Evolutionary conservation across 2,113 vertebrate species (phyloP).

Genomic region (Steatornis caripensis): DNA sequence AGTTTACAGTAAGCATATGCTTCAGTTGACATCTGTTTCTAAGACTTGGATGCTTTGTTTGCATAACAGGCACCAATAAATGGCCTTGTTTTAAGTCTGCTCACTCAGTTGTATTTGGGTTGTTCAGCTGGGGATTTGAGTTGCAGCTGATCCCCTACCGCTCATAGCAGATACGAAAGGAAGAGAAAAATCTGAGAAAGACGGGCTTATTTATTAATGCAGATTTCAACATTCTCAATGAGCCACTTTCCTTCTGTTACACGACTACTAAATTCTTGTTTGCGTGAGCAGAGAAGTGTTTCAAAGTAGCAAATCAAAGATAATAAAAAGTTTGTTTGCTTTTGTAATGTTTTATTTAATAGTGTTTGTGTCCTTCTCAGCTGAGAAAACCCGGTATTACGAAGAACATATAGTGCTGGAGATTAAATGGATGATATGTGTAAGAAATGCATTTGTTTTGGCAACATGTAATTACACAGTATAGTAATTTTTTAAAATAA

Average conservation of each 20-base stretch:
- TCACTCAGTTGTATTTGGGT: constrained; percentile 82
- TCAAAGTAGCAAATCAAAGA: constrained; percentile 66
- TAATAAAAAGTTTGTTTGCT: constrained; percentile 2
- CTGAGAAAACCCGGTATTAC: background rate
- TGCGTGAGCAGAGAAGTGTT: constrained; percentile 44
- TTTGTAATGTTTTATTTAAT: constrained; percentile 18
- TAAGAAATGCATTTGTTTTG: constrained; percentile 10
- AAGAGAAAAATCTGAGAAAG: constrained; percentile 66
- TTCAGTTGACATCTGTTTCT: constrained; percentile 83
- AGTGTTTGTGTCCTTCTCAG: background rate
- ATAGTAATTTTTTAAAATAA: background rate
- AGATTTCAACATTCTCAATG: constrained; percentile 77
- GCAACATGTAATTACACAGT: background rate
- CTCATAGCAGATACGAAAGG: constrained; percentile 73
- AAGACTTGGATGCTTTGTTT: constrained; percentile 82
- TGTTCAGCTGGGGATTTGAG: constrained; percentile 86
- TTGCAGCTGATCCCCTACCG: constrained; percentile 83
- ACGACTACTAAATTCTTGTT: constrained; percentile 71
- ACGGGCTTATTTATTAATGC: constrained; percentile 75
- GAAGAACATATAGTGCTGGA: background rate
- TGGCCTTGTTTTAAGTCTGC: constrained; percentile 84
- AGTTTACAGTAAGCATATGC: constrained; percentile 88
- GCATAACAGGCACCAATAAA: constrained; percentile 84
- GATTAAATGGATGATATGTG: background rate
- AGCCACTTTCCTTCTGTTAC: constrained; percentile 70